These are phyloP conservation scores for Cuniculus paca DNA, from an alignment of 2,797 vertebrate genomes.

Conservation along the genomic window DNA sequence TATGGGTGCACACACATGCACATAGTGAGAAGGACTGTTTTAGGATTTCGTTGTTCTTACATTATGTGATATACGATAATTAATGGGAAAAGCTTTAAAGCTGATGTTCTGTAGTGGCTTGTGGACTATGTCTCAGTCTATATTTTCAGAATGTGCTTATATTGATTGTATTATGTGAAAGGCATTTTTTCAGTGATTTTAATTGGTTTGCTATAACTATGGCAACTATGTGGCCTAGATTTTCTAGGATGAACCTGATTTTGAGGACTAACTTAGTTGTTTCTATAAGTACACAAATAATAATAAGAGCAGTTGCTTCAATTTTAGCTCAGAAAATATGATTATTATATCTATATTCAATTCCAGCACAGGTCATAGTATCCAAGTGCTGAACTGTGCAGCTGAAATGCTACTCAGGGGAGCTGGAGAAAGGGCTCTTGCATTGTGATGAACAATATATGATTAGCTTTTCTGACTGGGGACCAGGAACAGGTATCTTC, in stretches of 20 bases:
- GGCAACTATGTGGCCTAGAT: conserved; percentile 77
- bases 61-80: not conserved
- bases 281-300: conserved; percentile 69
- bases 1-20: not conserved
- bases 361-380: conserved; percentile 15
- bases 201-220: conserved; percentile 74
- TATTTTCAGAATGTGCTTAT: conserved; percentile 52
- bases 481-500: not conserved
- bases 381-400: not conserved
- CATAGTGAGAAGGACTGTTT: not conserved
- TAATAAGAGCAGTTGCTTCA: conserved; percentile 44
- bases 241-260: conserved; percentile 68
- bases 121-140: not conserved
- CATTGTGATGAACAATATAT: not conserved
- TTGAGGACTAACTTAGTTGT: conserved; percentile 73
- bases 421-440: not conserved
- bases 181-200: conserved; percentile 61
- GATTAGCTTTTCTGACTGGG: conserved; percentile 6
- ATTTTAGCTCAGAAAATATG: conserved; percentile 56
- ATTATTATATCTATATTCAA: not conserved
- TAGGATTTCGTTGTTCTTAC: not conserved
- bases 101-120: not conserved
- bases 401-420: not conserved
- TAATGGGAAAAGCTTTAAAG: not conserved
- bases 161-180: not conserved